Percentiles rank a stretch among this genome's conserved stretches.
Evolutionary conservation across 1,140 invertebrate genomes (phyloP).

Genomic region (Micrasema longulum): DNA sequence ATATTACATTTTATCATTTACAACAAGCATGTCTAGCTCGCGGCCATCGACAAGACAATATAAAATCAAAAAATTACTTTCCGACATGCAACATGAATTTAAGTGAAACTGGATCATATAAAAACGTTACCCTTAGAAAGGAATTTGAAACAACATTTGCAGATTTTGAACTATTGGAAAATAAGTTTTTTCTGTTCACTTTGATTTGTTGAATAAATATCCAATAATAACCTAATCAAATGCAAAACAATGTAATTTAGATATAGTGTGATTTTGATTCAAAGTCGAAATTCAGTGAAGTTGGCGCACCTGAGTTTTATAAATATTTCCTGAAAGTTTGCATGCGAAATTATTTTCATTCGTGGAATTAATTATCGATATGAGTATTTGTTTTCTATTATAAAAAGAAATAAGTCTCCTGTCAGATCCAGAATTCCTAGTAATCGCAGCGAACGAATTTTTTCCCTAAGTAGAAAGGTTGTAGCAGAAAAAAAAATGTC

Average conservation of each 20-base stretch:
- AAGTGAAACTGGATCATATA: too few species aligned
- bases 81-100: too few species aligned
- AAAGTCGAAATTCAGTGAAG: background rate
- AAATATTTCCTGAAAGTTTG: constrained; percentile 1
- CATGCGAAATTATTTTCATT: constrained; percentile 2
- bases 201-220: background rate
- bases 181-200: constrained; percentile 23
- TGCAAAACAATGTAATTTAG: background rate
- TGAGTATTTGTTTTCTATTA: background rate
- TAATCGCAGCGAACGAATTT: background rate
- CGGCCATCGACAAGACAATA: too few species aligned
- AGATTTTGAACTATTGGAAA: background rate
- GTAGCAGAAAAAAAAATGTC: background rate
- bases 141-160: constrained; percentile 8
- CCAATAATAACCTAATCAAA: background rate
- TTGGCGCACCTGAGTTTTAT: constrained; percentile 4
- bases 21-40: too few species aligned
- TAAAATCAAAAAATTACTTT: too few species aligned
- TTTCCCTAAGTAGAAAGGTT: background rate
- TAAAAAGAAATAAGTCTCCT: background rate
- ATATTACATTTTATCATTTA: too few species aligned
- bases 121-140: constrained; percentile 8
- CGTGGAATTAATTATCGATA: background rate
- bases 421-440: background rate
- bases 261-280: background rate